A percentile compares a stretch with the other conserved stretches of the same genome.
Evolutionary conservation across 2,113 vertebrate species (phyloP).

Genomic region (Dicerorhinus sumatrensis): DNA sequence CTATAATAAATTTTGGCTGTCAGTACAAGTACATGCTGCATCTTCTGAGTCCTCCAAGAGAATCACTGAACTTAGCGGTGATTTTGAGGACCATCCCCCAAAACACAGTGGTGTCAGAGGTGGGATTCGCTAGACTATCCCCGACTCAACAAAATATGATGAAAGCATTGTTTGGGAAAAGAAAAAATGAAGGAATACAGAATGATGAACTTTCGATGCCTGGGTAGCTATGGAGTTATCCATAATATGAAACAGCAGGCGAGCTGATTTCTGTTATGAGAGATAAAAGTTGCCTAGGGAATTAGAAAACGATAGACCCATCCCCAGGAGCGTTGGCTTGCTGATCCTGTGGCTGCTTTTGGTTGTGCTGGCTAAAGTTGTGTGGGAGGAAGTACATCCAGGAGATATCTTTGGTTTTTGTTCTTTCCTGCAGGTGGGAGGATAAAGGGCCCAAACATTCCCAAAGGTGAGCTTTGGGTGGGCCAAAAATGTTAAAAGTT

Average conservation of each 20-base stretch:
- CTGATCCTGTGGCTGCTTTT: background rate
- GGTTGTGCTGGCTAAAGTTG: background rate
- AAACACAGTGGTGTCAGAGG: background rate
- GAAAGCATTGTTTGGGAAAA: background rate
- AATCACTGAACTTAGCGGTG: background rate
- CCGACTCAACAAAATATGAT: background rate
- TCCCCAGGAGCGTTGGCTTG: background rate
- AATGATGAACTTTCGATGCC: background rate
- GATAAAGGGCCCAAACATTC: background rate
- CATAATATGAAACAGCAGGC: background rate
- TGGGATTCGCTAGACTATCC: background rate
- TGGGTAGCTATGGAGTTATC: background rate
- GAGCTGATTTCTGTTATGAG: background rate
- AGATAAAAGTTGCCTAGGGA: background rate
- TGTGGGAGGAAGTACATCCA: background rate
- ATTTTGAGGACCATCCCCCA: background rate
- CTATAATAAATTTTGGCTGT: background rate
- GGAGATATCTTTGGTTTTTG: background rate
- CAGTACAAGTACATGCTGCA: background rate
- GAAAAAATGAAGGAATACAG: background rate
- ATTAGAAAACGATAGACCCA: background rate
- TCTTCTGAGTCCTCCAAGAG: background rate
- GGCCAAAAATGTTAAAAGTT: background rate
- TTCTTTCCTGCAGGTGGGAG: background rate
- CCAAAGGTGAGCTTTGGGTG: slow-evolving; percentile 12